A percentile compares a stretch with the other conserved stretches of the same genome.
Evolutionary conservation across 2,888 invertebrate species (phyloP).

Genomic region (Hirtodrosophila confusa): DNA sequence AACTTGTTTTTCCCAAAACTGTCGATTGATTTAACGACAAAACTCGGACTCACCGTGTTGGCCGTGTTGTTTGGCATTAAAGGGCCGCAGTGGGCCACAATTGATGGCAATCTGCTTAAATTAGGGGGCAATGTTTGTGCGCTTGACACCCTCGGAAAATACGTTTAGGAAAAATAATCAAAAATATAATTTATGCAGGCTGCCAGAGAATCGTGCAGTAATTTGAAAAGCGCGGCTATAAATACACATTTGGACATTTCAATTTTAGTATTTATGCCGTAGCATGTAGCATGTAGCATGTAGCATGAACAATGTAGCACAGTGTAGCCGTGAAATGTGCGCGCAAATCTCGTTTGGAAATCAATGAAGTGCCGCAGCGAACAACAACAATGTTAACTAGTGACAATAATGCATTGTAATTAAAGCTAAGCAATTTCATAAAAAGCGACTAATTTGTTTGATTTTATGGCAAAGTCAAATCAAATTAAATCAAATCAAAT

Average conservation of each 20-base stretch:
- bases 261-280: not conserved
- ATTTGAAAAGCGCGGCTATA: slow-evolving; percentile 30
- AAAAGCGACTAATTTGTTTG: slow-evolving; percentile 66
- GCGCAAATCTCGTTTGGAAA: slow-evolving; percentile 60
- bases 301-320: too few relatives aligned
- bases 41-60: not conserved
- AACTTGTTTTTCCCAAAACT: not conserved
- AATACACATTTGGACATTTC: slow-evolving; percentile 18
- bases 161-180: slow-evolving; percentile 34
- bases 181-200: slow-evolving; percentile 54
- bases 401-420: slow-evolving; percentile 64
- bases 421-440: slow-evolving; percentile 55
- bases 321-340: slow-evolving; percentile 55
- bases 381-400: slow-evolving; percentile 49
- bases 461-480: slow-evolving; percentile 72
- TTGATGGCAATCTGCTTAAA: slow-evolving; percentile 40
- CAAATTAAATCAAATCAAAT: slow-evolving; percentile 52
- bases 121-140: slow-evolving; percentile 37
- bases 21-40: slow-evolving; percentile 11
- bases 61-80: not conserved
- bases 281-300: too few relatives aligned
- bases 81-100: slow-evolving; percentile 9
- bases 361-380: slow-evolving; percentile 72
- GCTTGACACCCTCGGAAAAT: slow-evolving; percentile 39
- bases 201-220: slow-evolving; percentile 16